Percentiles rank a stretch among this genome's conserved stretches.
Evolutionary conservation across 2,113 vertebrate species (phyloP).

Genomic region (Daboia siamensis): DNA sequence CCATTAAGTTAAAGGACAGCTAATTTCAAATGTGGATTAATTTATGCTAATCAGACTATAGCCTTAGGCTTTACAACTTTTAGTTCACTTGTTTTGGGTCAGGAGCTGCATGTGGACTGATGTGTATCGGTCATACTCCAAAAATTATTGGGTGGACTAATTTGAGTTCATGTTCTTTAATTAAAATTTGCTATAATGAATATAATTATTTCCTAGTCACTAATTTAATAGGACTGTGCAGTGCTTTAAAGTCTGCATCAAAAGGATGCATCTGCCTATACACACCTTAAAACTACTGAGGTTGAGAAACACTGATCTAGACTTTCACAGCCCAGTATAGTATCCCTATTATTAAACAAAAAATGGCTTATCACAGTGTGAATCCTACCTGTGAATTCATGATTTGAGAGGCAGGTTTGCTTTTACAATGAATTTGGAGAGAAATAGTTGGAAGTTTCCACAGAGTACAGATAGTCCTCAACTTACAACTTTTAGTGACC

Average conservation of each 20-base stretch:
- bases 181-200: neutral
- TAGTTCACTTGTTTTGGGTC: neutral
- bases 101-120: neutral
- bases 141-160: neutral
- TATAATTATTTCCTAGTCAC: neutral
- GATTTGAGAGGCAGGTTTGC: neutral
- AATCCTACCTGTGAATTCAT: neutral
- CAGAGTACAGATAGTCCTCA: neutral
- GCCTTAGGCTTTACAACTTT: neutral
- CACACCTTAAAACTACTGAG: neutral
- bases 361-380: neutral
- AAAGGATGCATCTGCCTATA: neutral
- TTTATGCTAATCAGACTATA: neutral
- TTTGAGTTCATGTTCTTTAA: neutral
- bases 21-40: neutral
- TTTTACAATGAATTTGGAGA: neutral
- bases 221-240: neutral
- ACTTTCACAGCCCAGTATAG: neutral
- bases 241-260: neutral
- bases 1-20: neutral
- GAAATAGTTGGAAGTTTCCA: neutral
- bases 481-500: neutral
- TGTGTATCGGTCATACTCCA: neutral
- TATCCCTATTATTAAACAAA: neutral
- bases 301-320: neutral